These are phyloP conservation scores for Chaetogeoica ovagalla DNA, from an alignment of 2,888 invertebrate species.

Conservation along the genomic window DNA sequence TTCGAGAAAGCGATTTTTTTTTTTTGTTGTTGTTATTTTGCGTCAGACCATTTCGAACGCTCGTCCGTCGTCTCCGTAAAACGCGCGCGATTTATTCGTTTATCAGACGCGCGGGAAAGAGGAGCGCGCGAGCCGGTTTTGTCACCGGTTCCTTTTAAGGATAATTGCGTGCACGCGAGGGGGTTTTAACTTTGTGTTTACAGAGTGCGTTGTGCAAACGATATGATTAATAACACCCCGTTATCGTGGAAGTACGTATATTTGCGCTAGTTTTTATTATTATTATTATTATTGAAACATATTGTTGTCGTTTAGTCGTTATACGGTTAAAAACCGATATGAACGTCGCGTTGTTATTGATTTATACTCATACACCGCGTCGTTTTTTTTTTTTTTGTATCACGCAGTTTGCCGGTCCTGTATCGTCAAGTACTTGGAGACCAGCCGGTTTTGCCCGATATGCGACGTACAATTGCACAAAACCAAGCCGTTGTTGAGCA, in stretches of 20 bases:
- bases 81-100: neutral
- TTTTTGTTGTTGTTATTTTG: too few species aligned
- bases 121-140: constrained; percentile 3
- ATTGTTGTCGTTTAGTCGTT: neutral
- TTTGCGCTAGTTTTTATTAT: too few species aligned
- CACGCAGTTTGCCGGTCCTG: constrained; percentile 73
- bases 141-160: constrained; percentile 25
- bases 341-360: too few species aligned
- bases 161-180: constrained; percentile 18
- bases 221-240: constrained; percentile 12
- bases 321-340: neutral
- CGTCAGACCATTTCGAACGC: too few species aligned
- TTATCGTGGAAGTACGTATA: neutral
- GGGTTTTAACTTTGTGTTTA: neutral
- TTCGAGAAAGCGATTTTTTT: too few species aligned
- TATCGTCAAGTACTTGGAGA: constrained; percentile 72
- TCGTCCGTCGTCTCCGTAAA: too few species aligned
- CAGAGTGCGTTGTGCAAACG: too few species aligned
- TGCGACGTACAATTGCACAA: constrained; percentile 77
- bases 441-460: constrained; percentile 73
- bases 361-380: too few species aligned
- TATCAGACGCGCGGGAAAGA: neutral
- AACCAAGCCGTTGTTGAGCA: constrained; percentile 71
- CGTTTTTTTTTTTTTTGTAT: constrained; percentile 57
- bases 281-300: constrained; percentile 9